phyloP scores from a whole-genome alignment of 2,888 invertebrate genomes.

The Chydorus sphaericus region DNA sequence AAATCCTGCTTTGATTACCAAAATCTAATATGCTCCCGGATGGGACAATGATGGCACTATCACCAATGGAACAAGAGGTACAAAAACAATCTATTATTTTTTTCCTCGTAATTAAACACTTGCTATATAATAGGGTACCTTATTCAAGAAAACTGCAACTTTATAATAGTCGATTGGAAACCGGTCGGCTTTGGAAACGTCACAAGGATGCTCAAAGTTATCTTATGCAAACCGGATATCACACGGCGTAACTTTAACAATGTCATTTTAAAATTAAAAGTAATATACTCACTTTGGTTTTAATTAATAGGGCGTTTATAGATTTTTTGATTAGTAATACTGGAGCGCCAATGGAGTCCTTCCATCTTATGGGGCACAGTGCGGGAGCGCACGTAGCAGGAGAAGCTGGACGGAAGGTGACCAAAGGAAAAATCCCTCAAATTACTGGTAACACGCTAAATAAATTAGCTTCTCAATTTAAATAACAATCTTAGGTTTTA shows the following conservation, averaged over 20 bases:
- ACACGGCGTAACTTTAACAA: no score
- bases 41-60: neutral
- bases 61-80: neutral
- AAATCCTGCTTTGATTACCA: constrained; percentile 4
- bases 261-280: no score
- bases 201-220: no score
- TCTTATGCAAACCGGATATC: no score
- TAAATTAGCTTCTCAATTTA: neutral
- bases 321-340: constrained; percentile 41
- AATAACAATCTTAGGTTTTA: neutral
- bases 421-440: constrained; percentile 6
- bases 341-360: constrained; percentile 37
- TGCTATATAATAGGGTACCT: no score
- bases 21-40: constrained; percentile 8
- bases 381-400: constrained; percentile 49
- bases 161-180: no score
- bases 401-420: constrained; percentile 35
- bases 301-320: constrained; percentile 33
- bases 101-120: no score
- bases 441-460: constrained; percentile 15
- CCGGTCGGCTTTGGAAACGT: no score
- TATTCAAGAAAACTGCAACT: no score
- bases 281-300: no score
- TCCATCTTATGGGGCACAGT: constrained; percentile 46
- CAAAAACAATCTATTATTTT: no score